These are phyloP conservation scores for Rambutsinella grinnellia DNA, from an alignment of 2,888 invertebrate genomes.

Conservation along the genomic window DNA sequence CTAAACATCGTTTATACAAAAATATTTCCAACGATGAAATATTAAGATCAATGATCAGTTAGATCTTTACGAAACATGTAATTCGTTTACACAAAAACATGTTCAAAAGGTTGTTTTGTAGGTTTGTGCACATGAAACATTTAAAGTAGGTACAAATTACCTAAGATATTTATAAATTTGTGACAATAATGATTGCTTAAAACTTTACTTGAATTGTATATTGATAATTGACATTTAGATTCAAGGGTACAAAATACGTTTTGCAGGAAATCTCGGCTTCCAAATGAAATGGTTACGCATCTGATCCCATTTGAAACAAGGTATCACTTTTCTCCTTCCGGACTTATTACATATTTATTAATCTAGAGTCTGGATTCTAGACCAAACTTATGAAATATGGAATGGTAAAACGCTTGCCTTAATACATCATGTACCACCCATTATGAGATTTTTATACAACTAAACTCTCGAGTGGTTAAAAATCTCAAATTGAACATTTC, in stretches of 20 bases:
- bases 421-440: no score
- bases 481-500: neutral
- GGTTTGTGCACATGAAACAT: neutral
- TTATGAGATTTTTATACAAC: no score
- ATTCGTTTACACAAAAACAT: neutral
- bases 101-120: neutral
- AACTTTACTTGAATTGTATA: neutral
- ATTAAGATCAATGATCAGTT: no score
- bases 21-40: slow-evolving; percentile 15
- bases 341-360: no score
- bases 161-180: neutral
- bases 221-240: neutral
- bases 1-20: slow-evolving; percentile 13
- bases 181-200: neutral
- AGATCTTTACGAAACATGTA: neutral
- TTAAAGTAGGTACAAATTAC: neutral
- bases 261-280: neutral
- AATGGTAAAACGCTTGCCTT: no score
- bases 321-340: no score
- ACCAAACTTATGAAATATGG: no score
- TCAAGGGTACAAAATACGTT: neutral
- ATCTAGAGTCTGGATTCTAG: no score
- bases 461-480: neutral
- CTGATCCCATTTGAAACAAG: no score
- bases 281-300: neutral